Evolutionary conservation across 2,888 invertebrate genomes (phyloP), one percentile per base, ranked within the genome.

Genomic region (Didymodactylos carnosus): DNA sequence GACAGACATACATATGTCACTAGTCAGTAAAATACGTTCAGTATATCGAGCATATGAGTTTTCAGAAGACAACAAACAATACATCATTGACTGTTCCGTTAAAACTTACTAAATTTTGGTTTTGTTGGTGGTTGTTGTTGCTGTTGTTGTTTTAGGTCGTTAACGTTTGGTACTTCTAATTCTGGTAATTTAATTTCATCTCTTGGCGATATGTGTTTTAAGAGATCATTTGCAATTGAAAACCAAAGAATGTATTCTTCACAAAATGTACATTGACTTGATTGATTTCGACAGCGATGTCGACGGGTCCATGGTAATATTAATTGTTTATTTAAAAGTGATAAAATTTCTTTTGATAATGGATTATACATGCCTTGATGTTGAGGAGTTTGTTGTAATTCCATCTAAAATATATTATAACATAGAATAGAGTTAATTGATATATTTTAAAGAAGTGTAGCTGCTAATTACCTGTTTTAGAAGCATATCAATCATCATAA

Each of bases 201-300:
- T 29, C 71, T 72, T 25, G 75, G 75, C 16, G 75, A 72, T 23
- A 75, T 69, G 35, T 75, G 69, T 41, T 41, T 49, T 2, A 75
- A 40, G 23, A 75, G 41, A 62, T 72, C 72, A 46, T 72, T 62
- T 72, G 72, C 72, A 39, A 72, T 69, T 10, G 72, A 72, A 46
- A 75, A 75, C 75, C 75, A 75, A n/a, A 72, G 25, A 23, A 75
- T 46, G 16, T 75, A 72, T 69, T 72, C 72, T 72, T 75, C 75
- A 53, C 75, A 75, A 69, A 71, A 74, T 43, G 41, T 39, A 43
- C 74, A 74, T 41, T 39, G 27, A 72, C 69, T 71, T 43, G 53
- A 71, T 41, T 72, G 46, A 19, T 72, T 71, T 19, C 71, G 72
- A 51, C 75, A 75, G 49, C 69, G 72, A 40, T 75, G 75, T 23